Conservation (phyloP, 2,888 invertebrate species). For the Hirtodrosophila histrioides region DNA sequence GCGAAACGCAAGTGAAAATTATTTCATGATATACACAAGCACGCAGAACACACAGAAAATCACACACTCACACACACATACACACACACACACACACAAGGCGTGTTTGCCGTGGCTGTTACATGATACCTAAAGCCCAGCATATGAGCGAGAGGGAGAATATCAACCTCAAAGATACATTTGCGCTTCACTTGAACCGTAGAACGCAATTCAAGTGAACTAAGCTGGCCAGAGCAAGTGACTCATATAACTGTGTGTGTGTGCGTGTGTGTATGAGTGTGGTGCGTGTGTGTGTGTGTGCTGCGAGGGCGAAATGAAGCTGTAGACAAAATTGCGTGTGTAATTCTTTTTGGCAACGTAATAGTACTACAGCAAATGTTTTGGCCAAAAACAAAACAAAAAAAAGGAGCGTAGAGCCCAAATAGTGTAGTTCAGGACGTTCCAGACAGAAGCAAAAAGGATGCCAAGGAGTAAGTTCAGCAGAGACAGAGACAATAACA, state of each 20-base stretch:
- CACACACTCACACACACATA: slow-evolving; percentile 17
- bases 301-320: slow-evolving; percentile 68
- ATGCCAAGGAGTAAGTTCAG: background rate
- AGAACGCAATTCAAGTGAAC: slow-evolving; percentile 72
- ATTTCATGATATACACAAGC: slow-evolving; percentile 51
- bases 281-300: slow-evolving; percentile 9
- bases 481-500: background rate
- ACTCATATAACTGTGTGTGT: slow-evolving; percentile 37
- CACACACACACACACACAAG: slow-evolving; percentile 19
- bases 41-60: slow-evolving; percentile 15
- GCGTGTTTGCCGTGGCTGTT: slow-evolving; percentile 53
- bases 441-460: too few relatives aligned
- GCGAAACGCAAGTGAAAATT: slow-evolving; percentile 56
- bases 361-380: slow-evolving; percentile 49
- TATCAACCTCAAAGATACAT: slow-evolving; percentile 80
- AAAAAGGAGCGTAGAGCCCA: slow-evolving; percentile 2
- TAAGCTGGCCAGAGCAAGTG: slow-evolving; percentile 66
- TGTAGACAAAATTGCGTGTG: slow-evolving; percentile 74
- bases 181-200: slow-evolving; percentile 78
- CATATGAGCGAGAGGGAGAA: slow-evolving; percentile 37
- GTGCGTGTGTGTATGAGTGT: slow-evolving; percentile 2
- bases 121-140: slow-evolving; percentile 58
- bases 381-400: slow-evolving; percentile 42
- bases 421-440: slow-evolving; percentile 28
- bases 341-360: slow-evolving; percentile 57